phyloP scores from a whole-genome alignment of 2,113 vertebrate genomes.

The Panurus biarmicus region DNA sequence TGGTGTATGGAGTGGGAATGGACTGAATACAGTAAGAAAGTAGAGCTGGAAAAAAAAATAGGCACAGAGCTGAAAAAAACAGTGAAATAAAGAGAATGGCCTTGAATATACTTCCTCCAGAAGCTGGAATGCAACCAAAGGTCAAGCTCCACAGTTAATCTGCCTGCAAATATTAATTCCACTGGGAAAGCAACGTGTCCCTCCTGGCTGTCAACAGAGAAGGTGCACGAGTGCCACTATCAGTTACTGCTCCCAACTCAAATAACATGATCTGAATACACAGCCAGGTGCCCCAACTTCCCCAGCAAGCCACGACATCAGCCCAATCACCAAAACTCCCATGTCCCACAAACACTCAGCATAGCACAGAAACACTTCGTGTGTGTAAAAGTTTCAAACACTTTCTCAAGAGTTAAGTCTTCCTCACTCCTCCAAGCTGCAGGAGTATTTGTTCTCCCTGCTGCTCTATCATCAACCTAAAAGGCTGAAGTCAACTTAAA shows the following conservation, averaged over 20 bases:
- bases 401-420: background rate
- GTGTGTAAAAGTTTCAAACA: background rate
- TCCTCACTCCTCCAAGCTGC: background rate
- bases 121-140: background rate
- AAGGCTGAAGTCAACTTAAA: background rate
- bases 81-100: background rate
- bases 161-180: background rate
- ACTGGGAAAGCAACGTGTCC: background rate
- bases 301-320: background rate
- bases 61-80: background rate
- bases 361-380: background rate
- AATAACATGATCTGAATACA: background rate
- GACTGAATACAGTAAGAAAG: background rate
- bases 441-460: background rate
- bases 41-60: background rate
- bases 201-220: background rate
- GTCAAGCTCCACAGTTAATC: background rate
- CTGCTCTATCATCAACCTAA: background rate
- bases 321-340: background rate
- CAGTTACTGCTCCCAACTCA: background rate
- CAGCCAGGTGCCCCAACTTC: background rate
- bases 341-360: background rate
- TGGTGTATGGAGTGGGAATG: background rate
- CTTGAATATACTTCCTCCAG: background rate
- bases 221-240: background rate